phyloP scores from a whole-genome alignment of 2,113 vertebrate genomes.

The Epinephelus cyanopodus region DNA sequence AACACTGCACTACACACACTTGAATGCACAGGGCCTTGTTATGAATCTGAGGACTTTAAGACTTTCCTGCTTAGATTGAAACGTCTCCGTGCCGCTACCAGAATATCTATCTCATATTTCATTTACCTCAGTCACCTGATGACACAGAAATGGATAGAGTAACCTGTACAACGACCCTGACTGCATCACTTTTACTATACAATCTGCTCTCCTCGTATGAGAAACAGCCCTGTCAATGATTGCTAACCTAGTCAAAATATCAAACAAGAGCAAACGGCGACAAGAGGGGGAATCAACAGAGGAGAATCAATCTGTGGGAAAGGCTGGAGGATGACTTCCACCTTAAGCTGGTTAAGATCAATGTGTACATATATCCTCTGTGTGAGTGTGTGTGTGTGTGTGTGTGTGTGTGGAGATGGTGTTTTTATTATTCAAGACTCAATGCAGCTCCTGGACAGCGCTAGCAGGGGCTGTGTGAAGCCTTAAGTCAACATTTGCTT shows the following conservation, averaged over 20 bases:
- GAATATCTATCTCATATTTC: slow-evolving; percentile 51
- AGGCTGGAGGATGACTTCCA: slow-evolving; percentile 72
- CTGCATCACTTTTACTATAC: slow-evolving; percentile 39
- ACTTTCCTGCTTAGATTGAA: slow-evolving; percentile 35
- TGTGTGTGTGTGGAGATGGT: slow-evolving; percentile 22
- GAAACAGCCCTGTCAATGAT: slow-evolving; percentile 46
- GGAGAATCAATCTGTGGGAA: slow-evolving; percentile 69
- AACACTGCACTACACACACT: slow-evolving; percentile 10
- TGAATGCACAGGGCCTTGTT: slow-evolving; percentile 46
- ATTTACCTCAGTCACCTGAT: slow-evolving; percentile 40
- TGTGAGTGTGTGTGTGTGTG: slow-evolving; percentile 18
- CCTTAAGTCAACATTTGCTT: slow-evolving; percentile 67
- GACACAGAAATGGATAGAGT: slow-evolving; percentile 27
- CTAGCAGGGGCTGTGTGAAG: slow-evolving; percentile 13
- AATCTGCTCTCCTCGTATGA: slow-evolving; percentile 42
- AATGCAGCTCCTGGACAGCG: slow-evolving; percentile 40
- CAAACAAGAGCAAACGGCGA: slow-evolving; percentile 61
- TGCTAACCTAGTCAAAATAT: slow-evolving; percentile 72
- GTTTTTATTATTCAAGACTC: slow-evolving; percentile 66
- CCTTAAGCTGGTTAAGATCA: slow-evolving; percentile 71
- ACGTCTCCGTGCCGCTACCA: slow-evolving; percentile 1
- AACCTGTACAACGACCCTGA: slow-evolving; percentile 19
- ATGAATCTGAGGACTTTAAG: slow-evolving; percentile 15
- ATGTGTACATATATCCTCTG: slow-evolving; percentile 36
- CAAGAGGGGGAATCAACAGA: slow-evolving; percentile 61